Evolutionary conservation across 2,113 vertebrate genomes (phyloP), one percentile per base, ranked within the genome.

Genomic region (Synchiropus splendidus): DNA sequence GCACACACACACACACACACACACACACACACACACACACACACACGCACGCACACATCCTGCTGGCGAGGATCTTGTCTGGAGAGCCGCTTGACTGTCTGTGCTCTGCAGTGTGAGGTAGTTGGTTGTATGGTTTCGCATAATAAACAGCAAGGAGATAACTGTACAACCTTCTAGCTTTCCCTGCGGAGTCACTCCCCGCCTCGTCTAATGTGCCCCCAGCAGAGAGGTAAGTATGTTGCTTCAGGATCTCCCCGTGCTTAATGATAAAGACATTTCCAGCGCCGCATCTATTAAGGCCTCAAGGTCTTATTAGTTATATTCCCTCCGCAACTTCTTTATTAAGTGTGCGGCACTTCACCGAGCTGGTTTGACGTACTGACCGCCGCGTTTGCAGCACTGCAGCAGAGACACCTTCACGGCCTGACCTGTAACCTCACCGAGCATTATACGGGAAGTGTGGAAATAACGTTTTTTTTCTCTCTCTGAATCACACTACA

Each of bases 71-170:
- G 64, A 68, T 64, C 39, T 39, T 56, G 47, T 60, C 62, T 68
- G 67, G 58, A 57, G 42, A 58, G 60, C 60, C 42, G 43, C 67
- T 61, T 63, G 39, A 70, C 78, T 57, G 57, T 69, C 72, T 70
- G 85, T 81, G 84, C 81, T 72, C 77, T 86, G 82, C 83, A 66
- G 83, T 30, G 73, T 87, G 85, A 87, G 85, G 85, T 87, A 87
- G 85, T 85, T 87, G 85, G 85, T 87, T 87, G 85, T 87, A 87
- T 87, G 81, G 85, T 87, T 87, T 87, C 79, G 84, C 75, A 85
- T 87, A 80, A 85, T 84, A 86, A 84, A 83, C 75, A 79, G 74
- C 83, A 76, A 61, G 85, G 85, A 87, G 83, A 83, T 85, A 87
- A 86, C 85, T 83, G 81, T 87, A 87, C 85, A 86, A 82, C 85